phyloP scores from a whole-genome alignment of 2,113 vertebrate species.

The Grantiella picta region DNA sequence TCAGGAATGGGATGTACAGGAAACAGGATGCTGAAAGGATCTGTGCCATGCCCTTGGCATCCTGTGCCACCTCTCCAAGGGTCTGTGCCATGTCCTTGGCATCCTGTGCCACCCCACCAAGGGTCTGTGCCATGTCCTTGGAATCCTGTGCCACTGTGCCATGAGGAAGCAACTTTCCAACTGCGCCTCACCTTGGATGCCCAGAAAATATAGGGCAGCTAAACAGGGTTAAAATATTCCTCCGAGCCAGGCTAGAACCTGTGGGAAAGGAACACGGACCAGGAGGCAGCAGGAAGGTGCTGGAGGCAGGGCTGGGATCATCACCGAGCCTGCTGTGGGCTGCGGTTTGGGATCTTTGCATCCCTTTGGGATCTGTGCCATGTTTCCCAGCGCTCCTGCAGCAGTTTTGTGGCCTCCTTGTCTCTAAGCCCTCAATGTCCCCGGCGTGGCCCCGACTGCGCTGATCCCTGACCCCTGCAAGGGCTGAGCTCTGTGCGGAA shows the following conservation, averaged over 20 bases:
- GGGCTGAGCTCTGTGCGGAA: not conserved
- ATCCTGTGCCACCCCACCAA: not conserved
- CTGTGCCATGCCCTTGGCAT: too few relatives aligned
- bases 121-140: not conserved
- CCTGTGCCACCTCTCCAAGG: not conserved
- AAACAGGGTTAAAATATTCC: not conserved
- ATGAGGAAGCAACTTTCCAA: not conserved
- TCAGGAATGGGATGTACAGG: not conserved
- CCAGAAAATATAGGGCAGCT: not conserved
- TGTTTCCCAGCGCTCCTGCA: not conserved
- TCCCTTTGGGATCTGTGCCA: rapidly evolving
- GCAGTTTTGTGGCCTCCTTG: not conserved
- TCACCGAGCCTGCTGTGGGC: rapidly evolving
- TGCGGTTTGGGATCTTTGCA: not conserved
- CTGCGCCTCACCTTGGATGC: not conserved
- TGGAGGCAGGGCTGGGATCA: not conserved
- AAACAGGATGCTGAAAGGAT: not conserved
- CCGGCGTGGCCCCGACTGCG: rapidly evolving
- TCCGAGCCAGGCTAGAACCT: not conserved
- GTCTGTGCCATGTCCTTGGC: too few relatives aligned
- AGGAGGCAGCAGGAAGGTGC: not conserved
- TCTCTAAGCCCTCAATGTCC: not conserved
- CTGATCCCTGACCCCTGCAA: conserved; percentile 9
- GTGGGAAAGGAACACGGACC: rapidly evolving
- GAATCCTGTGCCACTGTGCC: not conserved